Conservation (phyloP, 2,888 invertebrate species). For the Scotopteryx bipunctaria region DNA sequence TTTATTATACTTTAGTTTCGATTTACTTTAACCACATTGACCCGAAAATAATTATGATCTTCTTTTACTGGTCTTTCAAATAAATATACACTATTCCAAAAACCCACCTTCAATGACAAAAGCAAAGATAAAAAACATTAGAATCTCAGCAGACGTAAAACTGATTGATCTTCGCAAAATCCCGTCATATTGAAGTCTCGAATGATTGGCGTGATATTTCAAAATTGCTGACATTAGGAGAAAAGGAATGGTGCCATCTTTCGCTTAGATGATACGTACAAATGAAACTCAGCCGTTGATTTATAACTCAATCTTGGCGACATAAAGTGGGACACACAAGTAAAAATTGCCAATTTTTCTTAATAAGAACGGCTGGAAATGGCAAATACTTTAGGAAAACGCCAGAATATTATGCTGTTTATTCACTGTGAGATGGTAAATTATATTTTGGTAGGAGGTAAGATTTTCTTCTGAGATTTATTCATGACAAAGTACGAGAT, state of each 20-base stretch:
- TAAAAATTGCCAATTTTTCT: constrained; percentile 81
- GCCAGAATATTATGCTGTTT: constrained; percentile 20
- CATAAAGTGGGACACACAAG: constrained; percentile 72
- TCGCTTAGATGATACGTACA: constrained; percentile 66
- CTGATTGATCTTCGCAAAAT: constrained; percentile 34
- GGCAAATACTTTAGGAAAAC: constrained; percentile 43
- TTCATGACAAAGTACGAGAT: background rate
- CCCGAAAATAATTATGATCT: too few relatives aligned
- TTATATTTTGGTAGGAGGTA: constrained; percentile 16
- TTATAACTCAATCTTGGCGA: constrained; percentile 77
- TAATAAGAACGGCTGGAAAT: constrained; percentile 68
- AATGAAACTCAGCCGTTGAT: constrained; percentile 70
- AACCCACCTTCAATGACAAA: background rate
- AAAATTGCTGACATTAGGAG: constrained; percentile 44
- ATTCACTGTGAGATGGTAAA: constrained; percentile 17
- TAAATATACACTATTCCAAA: background rate
- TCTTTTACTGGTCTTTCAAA: background rate
- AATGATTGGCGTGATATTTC: constrained; percentile 41
- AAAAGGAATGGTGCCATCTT: constrained; percentile 63
- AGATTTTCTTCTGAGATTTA: constrained; percentile 4
- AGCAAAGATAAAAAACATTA: constrained; percentile 13
- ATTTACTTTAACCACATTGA: too few relatives aligned
- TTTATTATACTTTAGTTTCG: too few relatives aligned
- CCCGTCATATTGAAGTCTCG: constrained; percentile 33
- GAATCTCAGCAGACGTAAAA: constrained; percentile 21